Evolutionary conservation across 2,888 invertebrate species (phyloP).

Genomic region (Apotomis turbidana): DNA sequence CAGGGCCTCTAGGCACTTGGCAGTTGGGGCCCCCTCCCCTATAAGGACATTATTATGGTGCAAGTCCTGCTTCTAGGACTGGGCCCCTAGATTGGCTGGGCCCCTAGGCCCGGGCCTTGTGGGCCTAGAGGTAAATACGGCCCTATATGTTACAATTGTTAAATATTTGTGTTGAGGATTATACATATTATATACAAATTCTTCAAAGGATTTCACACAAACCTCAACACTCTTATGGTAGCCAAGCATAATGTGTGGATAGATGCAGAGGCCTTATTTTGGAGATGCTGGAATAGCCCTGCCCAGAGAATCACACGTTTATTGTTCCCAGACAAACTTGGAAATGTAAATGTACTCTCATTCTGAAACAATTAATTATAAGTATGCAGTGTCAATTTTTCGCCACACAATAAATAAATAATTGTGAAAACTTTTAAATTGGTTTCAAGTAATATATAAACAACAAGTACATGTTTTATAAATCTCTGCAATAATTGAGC

Average conservation of each 20-base stretch:
- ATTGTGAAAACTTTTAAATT: neutral
- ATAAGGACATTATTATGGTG: no score
- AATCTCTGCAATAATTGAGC: conserved; percentile 59
- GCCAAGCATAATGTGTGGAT: conserved; percentile 83
- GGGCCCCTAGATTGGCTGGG: no score
- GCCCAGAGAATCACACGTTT: conserved; percentile 85
- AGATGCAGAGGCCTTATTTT: conserved; percentile 69
- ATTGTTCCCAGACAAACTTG: conserved; percentile 82
- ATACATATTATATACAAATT: neutral
- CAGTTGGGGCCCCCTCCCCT: no score
- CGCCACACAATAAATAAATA: neutral
- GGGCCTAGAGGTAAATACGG: no score
- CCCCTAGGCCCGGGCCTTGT: no score
- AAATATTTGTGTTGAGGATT: neutral
- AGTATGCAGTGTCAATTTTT: no score
- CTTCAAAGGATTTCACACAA: conserved; percentile 43
- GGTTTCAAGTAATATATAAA: neutral
- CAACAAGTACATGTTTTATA: conserved; percentile 59
- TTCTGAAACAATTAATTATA: conserved; percentile 61
- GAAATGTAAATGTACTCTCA: conserved; percentile 84
- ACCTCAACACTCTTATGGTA: conserved; percentile 87
- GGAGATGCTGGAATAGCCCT: conserved; percentile 83
- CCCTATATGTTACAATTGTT: neutral
- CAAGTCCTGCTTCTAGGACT: no score
- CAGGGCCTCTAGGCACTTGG: no score